Percentiles rank a stretch among this genome's conserved stretches.
phyloP scores from a whole-genome alignment of 1,140 invertebrate genomes.

The Spodoptera litura region DNA sequence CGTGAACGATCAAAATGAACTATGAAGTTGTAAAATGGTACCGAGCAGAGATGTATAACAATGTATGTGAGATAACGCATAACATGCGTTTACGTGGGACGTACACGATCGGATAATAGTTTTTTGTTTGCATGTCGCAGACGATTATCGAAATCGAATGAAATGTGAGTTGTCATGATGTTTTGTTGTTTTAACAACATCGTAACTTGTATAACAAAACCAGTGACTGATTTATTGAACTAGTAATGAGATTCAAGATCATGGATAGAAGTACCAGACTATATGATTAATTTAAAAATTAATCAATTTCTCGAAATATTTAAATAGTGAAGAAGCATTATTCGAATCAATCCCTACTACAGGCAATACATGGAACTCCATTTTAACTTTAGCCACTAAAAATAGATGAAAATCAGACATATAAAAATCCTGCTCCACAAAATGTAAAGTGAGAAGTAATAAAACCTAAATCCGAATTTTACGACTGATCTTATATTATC shows the following conservation, averaged over 20 bases:
- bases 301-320: not conserved
- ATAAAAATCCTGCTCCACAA: constrained; percentile 7
- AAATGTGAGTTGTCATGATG: constrained; percentile 14
- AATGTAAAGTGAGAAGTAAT: constrained; percentile 36
- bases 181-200: constrained; percentile 1
- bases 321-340: not conserved
- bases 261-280: no score
- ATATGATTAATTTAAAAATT: no score
- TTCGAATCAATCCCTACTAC: no score
- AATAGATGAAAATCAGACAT: constrained; percentile 7
- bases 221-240: no score
- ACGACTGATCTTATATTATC: constrained; percentile 23
- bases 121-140: constrained; percentile 52
- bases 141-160: constrained; percentile 19
- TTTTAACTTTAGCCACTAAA: not conserved
- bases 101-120: constrained; percentile 64
- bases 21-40: constrained; percentile 64
- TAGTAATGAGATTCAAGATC: no score
- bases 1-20: constrained; percentile 59
- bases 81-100: constrained; percentile 69
- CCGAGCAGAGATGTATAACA: constrained; percentile 44
- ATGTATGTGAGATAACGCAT: constrained; percentile 62
- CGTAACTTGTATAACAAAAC: not conserved
- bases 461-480: constrained; percentile 38
- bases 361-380: no score